Conservation (phyloP, 2,797 vertebrate species). For the Lutjanus argentimaculatus region DNA sequence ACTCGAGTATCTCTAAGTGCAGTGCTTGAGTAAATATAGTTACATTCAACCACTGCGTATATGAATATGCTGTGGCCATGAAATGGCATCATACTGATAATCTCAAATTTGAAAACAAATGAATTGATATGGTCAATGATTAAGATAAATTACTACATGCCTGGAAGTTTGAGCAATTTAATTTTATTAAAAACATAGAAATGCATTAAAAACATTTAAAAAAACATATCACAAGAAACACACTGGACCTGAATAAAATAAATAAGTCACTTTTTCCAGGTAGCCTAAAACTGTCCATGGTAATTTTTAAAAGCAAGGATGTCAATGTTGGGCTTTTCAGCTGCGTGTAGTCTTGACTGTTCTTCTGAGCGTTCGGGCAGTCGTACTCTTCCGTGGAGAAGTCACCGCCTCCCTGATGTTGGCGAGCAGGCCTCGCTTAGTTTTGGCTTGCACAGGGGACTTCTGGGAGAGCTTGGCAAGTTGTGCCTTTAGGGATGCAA, state of each 20-base stretch:
- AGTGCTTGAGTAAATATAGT: no score
- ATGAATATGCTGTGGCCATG: not conserved
- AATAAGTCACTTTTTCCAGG: not conserved
- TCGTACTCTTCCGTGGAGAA: conserved; percentile 72
- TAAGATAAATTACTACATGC: not conserved
- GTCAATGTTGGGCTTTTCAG: conserved; percentile 41
- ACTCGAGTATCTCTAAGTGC: no score
- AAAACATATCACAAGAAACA: not conserved
- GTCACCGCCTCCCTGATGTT: conserved; percentile 89
- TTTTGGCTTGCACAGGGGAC: conserved; percentile 75
- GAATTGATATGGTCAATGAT: not conserved
- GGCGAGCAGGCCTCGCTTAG: conserved; percentile 86
- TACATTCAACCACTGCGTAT: no score
- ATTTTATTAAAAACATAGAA: conserved; percentile 49
- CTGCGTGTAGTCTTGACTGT: conserved; percentile 30
- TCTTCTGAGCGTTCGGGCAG: conserved; percentile 79
- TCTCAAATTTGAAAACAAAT: accelerated
- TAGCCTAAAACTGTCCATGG: not conserved
- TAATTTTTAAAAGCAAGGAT: not conserved
- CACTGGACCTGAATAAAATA: not conserved
- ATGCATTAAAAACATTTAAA: not conserved
- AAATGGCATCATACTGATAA: not conserved
- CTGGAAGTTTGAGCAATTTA: not conserved
- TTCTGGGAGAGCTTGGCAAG: conserved; percentile 71
- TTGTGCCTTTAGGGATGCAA: conserved; percentile 82